phyloP scores from a whole-genome alignment of 1,140 invertebrate genomes.

The Hetaerina americana region DNA sequence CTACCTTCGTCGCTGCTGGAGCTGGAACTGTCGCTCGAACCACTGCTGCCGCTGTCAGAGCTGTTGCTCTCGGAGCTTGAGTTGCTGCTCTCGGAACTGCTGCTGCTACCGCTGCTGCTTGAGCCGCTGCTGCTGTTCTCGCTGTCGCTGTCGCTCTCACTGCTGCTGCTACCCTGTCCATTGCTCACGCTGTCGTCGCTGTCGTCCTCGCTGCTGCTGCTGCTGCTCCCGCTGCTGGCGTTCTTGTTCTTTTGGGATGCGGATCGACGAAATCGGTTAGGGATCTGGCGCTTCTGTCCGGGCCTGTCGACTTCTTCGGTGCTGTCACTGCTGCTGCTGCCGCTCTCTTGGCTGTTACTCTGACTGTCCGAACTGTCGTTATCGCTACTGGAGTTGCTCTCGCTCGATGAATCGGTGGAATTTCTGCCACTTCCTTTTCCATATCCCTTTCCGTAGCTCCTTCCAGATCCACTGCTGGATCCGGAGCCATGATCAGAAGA shows the following conservation, averaged over 20 bases:
- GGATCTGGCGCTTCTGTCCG: slow-evolving; percentile 19
- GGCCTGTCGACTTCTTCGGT: slow-evolving; percentile 17
- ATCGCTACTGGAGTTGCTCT: slow-evolving; percentile 13
- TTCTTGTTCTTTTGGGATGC: slow-evolving; percentile 6
- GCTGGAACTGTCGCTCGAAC: slow-evolving; percentile 1
- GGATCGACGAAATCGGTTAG: slow-evolving; percentile 3
- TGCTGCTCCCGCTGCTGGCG: neutral
- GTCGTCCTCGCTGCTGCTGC: neutral
- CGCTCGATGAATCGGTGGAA: slow-evolving; percentile 9
- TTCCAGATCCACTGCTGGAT: neutral
- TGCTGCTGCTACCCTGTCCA: slow-evolving; percentile 15
- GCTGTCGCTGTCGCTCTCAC: slow-evolving; percentile 14
- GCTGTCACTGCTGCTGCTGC: slow-evolving; percentile 4
- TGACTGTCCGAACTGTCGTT: too few species aligned
- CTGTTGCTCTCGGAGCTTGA: neutral
- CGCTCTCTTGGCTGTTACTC: too few species aligned
- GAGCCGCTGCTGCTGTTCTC: slow-evolving; percentile 4
- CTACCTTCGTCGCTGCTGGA: slow-evolving; percentile 2
- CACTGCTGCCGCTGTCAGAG: slow-evolving; percentile 7
- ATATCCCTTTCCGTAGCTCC: neutral
- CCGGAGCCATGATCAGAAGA: slow-evolving; percentile 2
- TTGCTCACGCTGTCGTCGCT: slow-evolving; percentile 7
- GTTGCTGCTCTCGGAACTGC: neutral
- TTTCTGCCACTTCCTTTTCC: neutral
- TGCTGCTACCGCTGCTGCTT: slow-evolving; percentile 8